Conservation (phyloP, 2,113 vertebrate species). For the Myotis yumanensis region DNA sequence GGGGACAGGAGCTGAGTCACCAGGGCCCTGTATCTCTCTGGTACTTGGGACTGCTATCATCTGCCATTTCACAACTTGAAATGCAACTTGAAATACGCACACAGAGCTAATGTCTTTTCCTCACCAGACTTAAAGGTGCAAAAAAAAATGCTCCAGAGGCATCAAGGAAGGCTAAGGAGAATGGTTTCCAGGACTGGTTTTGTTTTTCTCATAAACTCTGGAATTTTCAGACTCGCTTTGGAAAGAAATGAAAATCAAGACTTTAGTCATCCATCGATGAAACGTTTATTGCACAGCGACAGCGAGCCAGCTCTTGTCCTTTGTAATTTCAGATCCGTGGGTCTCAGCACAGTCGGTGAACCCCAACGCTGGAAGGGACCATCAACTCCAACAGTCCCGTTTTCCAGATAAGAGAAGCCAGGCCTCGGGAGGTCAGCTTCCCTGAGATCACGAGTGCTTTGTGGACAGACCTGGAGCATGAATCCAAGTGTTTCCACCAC, state of each 20-base stretch:
- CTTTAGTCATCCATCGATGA: not conserved
- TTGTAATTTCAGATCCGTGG: not conserved
- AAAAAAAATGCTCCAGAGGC: not conserved
- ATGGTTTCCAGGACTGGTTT: not conserved
- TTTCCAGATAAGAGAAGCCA: constrained; percentile 46
- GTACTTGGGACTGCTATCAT: not conserved
- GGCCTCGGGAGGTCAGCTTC: not conserved
- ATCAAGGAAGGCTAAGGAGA: not conserved
- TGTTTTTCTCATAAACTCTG: not conserved
- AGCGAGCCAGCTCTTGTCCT: not conserved
- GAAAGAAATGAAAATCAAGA: constrained; percentile 33
- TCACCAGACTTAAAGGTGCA: not conserved
- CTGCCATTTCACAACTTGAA: not conserved
- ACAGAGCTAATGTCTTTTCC: not conserved
- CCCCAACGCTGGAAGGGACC: not conserved
- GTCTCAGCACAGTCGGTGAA: not conserved
- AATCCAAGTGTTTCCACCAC: constrained; percentile 33
- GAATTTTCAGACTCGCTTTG: not conserved
- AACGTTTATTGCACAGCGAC: not conserved
- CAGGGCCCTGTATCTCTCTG: not conserved
- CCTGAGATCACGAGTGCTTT: not conserved
- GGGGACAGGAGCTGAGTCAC: not conserved
- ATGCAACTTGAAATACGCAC: not conserved
- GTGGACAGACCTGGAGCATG: not conserved
- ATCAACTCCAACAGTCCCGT: not conserved